Evolutionary conservation across 2,888 invertebrate genomes (phyloP).

Genomic region (Punctoribates punctum): DNA sequence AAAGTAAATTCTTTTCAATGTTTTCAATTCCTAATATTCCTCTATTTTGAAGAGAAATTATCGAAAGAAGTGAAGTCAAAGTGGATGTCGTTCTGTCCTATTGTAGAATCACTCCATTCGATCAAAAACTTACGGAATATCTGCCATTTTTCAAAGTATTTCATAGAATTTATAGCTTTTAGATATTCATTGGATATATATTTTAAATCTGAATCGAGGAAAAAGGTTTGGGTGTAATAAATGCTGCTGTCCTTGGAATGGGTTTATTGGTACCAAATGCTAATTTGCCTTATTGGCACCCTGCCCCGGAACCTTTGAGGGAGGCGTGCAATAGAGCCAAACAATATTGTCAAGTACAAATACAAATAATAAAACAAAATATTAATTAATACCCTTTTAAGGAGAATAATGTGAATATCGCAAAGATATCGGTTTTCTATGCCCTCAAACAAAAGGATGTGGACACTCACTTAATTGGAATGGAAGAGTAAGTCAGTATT

Average conservation of each 20-base stretch:
- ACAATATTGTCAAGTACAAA: constrained; percentile 49
- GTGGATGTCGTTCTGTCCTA: constrained; percentile 73
- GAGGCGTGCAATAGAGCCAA: constrained; percentile 62
- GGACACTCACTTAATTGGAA: constrained; percentile 71
- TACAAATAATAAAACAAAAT: constrained; percentile 39
- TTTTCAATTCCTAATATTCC: constrained; percentile 13
- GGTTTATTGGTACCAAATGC: constrained; percentile 71
- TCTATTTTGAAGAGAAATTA: constrained; percentile 55
- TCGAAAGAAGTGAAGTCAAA: constrained; percentile 62
- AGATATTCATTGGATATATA: background rate
- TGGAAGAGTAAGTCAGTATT: constrained; percentile 61
- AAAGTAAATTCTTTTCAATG: constrained; percentile 58
- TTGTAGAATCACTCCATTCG: constrained; percentile 72
- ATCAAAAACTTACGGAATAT: constrained; percentile 70
- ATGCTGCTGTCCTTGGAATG: constrained; percentile 76
- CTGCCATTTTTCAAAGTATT: constrained; percentile 70
- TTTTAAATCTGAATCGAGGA: constrained; percentile 57
- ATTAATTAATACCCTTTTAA: no score
- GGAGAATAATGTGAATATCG: constrained; percentile 51
- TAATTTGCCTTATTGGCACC: constrained; percentile 65
- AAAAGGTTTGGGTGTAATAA: constrained; percentile 72
- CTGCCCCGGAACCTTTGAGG: constrained; percentile 65
- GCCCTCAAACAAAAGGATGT: constrained; percentile 59
- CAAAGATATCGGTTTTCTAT: constrained; percentile 51
- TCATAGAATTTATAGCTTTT: background rate